These are phyloP conservation scores for Bombus impatiens DNA, from an alignment of 1,140 invertebrate genomes.

Conservation along the genomic window DNA sequence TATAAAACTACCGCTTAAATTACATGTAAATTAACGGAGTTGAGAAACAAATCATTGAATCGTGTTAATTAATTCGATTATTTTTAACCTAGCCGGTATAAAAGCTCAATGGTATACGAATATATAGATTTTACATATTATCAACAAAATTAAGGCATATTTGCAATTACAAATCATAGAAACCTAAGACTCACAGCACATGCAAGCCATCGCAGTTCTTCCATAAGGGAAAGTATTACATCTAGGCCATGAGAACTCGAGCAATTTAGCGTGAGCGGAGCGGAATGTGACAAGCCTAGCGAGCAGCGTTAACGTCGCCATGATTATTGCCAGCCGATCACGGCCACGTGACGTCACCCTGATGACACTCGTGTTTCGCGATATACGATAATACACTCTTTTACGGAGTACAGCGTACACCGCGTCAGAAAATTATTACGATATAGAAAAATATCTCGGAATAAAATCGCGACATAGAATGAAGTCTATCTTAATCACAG, in stretches of 20 bases:
- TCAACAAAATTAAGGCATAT: not conserved
- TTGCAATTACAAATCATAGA: not conserved
- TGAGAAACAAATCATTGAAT: not conserved
- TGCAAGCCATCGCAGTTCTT: slow-evolving; percentile 66
- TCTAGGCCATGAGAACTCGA: slow-evolving; percentile 58
- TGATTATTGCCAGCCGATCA: slow-evolving; percentile 57
- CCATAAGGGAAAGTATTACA: slow-evolving; percentile 50
- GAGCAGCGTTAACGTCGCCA: slow-evolving; percentile 76
- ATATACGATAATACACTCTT: slow-evolving; percentile 9
- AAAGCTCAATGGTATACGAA: not conserved
- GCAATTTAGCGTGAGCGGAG: slow-evolving; percentile 60
- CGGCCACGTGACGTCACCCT: slow-evolving; percentile 59
- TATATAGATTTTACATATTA: not conserved
- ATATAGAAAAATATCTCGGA: not conserved
- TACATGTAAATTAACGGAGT: no score
- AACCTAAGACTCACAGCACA: slow-evolving; percentile 76
- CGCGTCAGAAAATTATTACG: not conserved
- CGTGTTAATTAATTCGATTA: not conserved
- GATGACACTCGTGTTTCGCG: slow-evolving; percentile 24
- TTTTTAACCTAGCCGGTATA: slow-evolving; percentile 17
- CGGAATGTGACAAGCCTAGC: slow-evolving; percentile 71
- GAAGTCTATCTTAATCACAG: slow-evolving; percentile 93
- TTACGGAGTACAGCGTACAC: not conserved
- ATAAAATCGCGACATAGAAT: slow-evolving; percentile 77
- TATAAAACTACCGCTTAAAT: not conserved